Base-by-base conservation (phyloP, 2,888 invertebrate genomes). In the Selenia dentaria region DNA sequence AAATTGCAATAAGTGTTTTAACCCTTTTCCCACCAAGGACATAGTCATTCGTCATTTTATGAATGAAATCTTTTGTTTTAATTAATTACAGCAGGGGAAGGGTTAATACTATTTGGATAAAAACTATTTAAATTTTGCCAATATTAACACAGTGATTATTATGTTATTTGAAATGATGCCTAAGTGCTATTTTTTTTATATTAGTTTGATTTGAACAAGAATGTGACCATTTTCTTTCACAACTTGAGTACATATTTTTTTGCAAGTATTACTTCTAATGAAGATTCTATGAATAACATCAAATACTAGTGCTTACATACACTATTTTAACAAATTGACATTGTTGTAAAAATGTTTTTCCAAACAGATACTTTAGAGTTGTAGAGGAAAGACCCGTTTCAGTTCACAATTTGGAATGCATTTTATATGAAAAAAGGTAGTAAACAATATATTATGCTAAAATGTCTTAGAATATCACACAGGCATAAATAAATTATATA, bases 1-100 rank as follows among this genome's bases (percentile, higher is more conserved):
- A 64, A 69, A 71, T 64, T 63, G 64, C 62, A 64, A 51, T 72
- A 77, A 81, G n/a, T n/a, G n/a, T n/a, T n/a, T n/a, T n/a, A n/a
- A n/a, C n/a, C n/a, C n/a, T n/a, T n/a, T n/a, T n/a, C n/a, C n/a
- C n/a, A n/a, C n/a, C n/a, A n/a, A n/a, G n/a, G n/a, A n/a, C n/a
- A n/a, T n/a, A n/a, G n/a, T n/a, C n/a, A n/a, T n/a, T n/a, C n/a
- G n/a, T n/a, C n/a, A n/a, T n/a, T n/a, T n/a, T n/a, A n/a, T n/a
- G n/a, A n/a, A n/a, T n/a, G n/a, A n/a, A n/a, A n/a, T n/a, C n/a
- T n/a, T n/a, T n/a, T n/a, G n/a, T n/a, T n/a, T n/a, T n/a, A n/a
- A n/a, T n/a, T n/a, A n/a, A n/a, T n/a, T n/a, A n/a, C n/a, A n/a
- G n/a, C n/a, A n/a, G n/a, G n/a, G n/a, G n/a, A n/a, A n/a, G n/a